Conservation (phyloP, 2,888 invertebrate species). For the Drosophila subsilvestris region DNA sequence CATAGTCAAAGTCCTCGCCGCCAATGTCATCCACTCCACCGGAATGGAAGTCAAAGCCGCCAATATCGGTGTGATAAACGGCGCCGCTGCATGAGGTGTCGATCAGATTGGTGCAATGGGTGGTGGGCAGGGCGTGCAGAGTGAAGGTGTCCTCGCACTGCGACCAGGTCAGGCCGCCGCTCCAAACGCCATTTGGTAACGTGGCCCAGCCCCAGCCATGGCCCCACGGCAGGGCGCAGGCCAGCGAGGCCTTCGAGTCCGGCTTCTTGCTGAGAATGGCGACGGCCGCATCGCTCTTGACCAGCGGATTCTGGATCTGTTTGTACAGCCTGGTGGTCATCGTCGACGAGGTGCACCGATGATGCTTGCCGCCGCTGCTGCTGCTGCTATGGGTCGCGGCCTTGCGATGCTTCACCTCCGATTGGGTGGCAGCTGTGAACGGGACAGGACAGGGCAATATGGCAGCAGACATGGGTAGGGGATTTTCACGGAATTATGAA, state of each 20-base stretch:
- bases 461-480: neutral
- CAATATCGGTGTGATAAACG: slow-evolving; percentile 87
- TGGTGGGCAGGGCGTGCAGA: slow-evolving; percentile 87
- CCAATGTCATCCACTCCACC: slow-evolving; percentile 84
- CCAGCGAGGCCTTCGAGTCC: slow-evolving; percentile 83
- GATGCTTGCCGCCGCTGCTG: slow-evolving; percentile 63
- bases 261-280: slow-evolving; percentile 84
- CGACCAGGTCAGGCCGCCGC: slow-evolving; percentile 88
- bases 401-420: slow-evolving; percentile 84
- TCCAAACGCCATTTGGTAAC: slow-evolving; percentile 88
- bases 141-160: slow-evolving; percentile 89
- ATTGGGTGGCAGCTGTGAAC: slow-evolving; percentile 85
- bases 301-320: slow-evolving; percentile 81
- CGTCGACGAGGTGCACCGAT: slow-evolving; percentile 63
- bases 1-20: slow-evolving; percentile 88
- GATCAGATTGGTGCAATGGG: slow-evolving; percentile 87
- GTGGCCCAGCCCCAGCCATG: slow-evolving; percentile 92
- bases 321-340: slow-evolving; percentile 70
- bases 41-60: slow-evolving; percentile 85
- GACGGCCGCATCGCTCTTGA: slow-evolving; percentile 84
- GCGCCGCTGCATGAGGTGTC: slow-evolving; percentile 86
- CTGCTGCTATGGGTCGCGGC: slow-evolving; percentile 58
- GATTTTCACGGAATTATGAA: neutral
- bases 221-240: slow-evolving; percentile 86
- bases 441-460: neutral